Percentiles rank a stretch among this genome's conserved stretches.
phyloP scores from a whole-genome alignment of 2,113 vertebrate species.

The Amazona vittata region DNA sequence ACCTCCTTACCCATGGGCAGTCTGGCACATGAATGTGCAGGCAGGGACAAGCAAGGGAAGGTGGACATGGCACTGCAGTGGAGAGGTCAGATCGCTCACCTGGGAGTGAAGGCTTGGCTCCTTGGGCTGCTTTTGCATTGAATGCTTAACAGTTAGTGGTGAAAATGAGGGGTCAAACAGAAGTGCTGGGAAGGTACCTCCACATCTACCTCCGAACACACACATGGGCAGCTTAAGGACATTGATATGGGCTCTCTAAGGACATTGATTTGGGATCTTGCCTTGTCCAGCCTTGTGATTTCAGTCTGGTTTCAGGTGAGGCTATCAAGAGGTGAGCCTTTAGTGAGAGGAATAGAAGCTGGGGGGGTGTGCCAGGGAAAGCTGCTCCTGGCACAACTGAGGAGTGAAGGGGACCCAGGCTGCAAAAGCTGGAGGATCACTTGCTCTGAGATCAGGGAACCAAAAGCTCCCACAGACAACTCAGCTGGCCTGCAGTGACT shows the following conservation, averaged over 20 bases:
- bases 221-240: not conserved
- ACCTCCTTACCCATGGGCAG: too few species aligned
- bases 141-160: not conserved
- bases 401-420: not conserved
- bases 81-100: too few species aligned
- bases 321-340: not conserved
- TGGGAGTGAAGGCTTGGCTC: not conserved
- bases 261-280: not conserved
- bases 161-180: not conserved
- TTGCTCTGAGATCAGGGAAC: not conserved
- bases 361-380: not conserved
- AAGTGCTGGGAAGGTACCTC: not conserved
- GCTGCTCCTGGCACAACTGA: not conserved
- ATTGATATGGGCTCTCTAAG: not conserved
- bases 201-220: not conserved
- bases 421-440: not conserved
- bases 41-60: not conserved
- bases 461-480: not conserved
- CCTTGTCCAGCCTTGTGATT: not conserved
- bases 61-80: fast-evolving
- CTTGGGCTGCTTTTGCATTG: not conserved
- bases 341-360: not conserved
- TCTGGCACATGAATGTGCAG: not conserved
- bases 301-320: not conserved
- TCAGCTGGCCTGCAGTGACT: not conserved